phyloP scores from a whole-genome alignment of 1,140 invertebrate species.

The Drosophila teissieri region DNA sequence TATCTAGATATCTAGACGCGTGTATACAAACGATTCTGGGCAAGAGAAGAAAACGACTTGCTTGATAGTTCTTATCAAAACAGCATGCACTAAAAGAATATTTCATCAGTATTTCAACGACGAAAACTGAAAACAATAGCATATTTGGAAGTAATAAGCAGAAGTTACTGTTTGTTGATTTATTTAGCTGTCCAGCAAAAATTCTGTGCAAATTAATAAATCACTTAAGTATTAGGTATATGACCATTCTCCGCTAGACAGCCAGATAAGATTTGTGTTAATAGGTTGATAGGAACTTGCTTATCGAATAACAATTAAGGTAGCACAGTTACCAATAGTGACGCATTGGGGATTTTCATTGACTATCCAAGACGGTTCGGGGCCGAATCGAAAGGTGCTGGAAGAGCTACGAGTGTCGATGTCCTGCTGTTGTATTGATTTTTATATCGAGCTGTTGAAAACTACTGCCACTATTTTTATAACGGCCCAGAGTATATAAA shows the following conservation, averaged over 20 bases:
- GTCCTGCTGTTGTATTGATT: constrained; percentile 27
- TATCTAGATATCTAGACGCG: too few relatives aligned
- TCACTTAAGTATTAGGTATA: not conserved
- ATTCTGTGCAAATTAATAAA: too few relatives aligned
- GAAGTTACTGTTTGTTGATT: too few relatives aligned
- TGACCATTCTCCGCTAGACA: constrained; percentile 6
- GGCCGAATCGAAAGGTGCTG: constrained; percentile 18
- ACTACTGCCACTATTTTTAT: constrained; percentile 31
- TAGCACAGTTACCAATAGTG: constrained; percentile 1
- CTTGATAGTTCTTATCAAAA: too few relatives aligned
- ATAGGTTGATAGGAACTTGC: constrained; percentile 9
- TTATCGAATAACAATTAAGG: constrained; percentile 26
- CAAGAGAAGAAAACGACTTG: too few relatives aligned
- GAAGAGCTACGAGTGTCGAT: constrained; percentile 11
- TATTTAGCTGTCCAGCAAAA: too few relatives aligned
- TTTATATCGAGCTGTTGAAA: constrained; percentile 17
- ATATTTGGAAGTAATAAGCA: too few relatives aligned
- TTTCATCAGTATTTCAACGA: too few relatives aligned
- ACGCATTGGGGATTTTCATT: constrained; percentile 35
- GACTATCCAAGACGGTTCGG: constrained; percentile 6
- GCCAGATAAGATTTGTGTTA: constrained; percentile 11
- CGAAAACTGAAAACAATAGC: too few relatives aligned
- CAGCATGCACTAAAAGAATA: too few relatives aligned
- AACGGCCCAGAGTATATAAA: too few relatives aligned
- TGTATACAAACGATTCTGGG: too few relatives aligned